Evolutionary conservation across 2,113 vertebrate genomes (phyloP), one percentile per base, ranked within the genome.

Genomic region (zebrafish (Danio rerio)): DNA sequence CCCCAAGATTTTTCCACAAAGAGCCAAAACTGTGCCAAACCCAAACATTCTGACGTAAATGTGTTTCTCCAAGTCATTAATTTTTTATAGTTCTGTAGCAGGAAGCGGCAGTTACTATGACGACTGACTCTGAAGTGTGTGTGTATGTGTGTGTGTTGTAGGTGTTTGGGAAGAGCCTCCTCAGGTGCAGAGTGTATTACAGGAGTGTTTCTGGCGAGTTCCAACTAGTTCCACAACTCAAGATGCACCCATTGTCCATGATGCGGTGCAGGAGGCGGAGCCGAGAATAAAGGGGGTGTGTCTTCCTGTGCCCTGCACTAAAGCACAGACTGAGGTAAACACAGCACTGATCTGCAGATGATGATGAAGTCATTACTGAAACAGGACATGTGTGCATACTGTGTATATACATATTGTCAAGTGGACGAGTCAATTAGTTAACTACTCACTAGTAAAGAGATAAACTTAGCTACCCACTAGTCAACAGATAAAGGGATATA

Each of bases 151-250:
- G 40, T 43, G 50, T 68, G 15, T 18, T 53, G 47, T 9, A 78
- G 76, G 61, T 13, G 47, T 78, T 18, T 78, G 61, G 76, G 76
- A 66, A 13, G 76, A 66, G 49, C 47, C 43, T 21, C 18, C 47
- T 53, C 61, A 96, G 91, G 92, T 98, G 92, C 95, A 78, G 15
- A 96, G 97, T 77, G 87, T 96, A 75, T 95, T 97, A 11, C 96
- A 97, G 69, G 95, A 95, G 88, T 99, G 97, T 89, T 99, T 98
- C 68, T 99, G 98, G 98, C 97, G 98, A 85, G 92, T 98, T 91
- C 96, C 97, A 58, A 97, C 96, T 4, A 96, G 95, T 85, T 95
- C 96, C 7, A 97, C 96, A 15, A 96, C 98, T 82, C 98, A 97
- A 93, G 96, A 98, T 69, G 94, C 93, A 81, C 95, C 96, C 0